phyloP scores from a whole-genome alignment of 2,888 invertebrate genomes.

The Theretra japonica region DNA sequence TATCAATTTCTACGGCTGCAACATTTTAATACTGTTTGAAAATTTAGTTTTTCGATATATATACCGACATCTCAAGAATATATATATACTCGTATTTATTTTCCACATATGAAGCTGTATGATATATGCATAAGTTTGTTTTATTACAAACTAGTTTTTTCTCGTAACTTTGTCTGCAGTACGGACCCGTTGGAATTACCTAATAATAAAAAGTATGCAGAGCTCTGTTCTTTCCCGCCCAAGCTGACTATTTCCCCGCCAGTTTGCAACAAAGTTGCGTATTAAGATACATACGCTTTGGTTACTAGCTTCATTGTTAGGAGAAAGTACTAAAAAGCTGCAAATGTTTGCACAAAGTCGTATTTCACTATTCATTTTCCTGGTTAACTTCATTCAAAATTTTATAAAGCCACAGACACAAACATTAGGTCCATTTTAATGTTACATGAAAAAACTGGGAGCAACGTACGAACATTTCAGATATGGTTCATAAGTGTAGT shows the following conservation, averaged over 20 bases:
- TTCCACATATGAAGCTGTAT: background rate
- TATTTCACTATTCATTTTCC: too few relatives aligned
- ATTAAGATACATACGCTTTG: background rate
- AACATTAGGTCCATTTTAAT: background rate
- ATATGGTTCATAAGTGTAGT: background rate
- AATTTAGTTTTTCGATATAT: too few relatives aligned
- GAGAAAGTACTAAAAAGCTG: too few relatives aligned
- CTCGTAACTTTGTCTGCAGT: constrained; percentile 15
- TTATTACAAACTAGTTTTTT: background rate
- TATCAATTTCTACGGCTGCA: too few relatives aligned
- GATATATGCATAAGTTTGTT: background rate
- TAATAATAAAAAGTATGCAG: background rate
- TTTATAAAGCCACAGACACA: background rate
- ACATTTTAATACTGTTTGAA: too few relatives aligned
- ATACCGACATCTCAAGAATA: too few relatives aligned
- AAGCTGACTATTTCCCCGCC: background rate
- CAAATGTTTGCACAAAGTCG: too few relatives aligned
- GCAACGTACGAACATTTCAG: constrained; percentile 3
- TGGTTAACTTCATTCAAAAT: too few relatives aligned
- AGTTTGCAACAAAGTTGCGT: background rate
- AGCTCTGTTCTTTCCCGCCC: background rate
- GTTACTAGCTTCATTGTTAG: background rate
- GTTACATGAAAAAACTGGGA: background rate
- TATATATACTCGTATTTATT: too few relatives aligned
- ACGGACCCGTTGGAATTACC: background rate